phyloP scores from a whole-genome alignment of 2,113 vertebrate genomes.

The Plestiodon gilberti region DNA sequence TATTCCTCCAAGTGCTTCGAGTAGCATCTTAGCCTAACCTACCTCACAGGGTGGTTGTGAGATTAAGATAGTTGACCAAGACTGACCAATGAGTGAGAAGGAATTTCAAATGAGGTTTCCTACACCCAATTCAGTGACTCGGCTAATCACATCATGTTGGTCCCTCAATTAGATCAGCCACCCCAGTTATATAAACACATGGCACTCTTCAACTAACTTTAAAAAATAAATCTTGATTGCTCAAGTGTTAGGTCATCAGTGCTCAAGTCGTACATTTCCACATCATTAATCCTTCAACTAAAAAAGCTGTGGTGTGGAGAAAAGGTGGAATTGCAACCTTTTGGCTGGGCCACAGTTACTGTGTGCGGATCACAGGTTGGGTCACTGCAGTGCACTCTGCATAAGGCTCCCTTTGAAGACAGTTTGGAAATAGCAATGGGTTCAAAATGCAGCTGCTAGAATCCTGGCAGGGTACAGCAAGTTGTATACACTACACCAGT shows the following conservation, averaged over 20 bases:
- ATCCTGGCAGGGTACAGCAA: too few relatives aligned
- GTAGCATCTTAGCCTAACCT: background rate
- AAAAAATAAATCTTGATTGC: background rate
- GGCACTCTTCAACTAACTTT: too few relatives aligned
- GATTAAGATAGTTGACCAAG: background rate
- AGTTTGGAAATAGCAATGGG: too few relatives aligned
- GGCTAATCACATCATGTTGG: background rate
- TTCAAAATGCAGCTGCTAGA: too few relatives aligned
- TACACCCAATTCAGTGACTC: background rate
- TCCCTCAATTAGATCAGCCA: background rate
- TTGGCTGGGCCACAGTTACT: too few relatives aligned
- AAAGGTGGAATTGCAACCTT: background rate
- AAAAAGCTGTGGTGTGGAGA: background rate
- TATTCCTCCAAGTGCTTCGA: background rate
- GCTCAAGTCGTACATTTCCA: conserved; percentile 36
- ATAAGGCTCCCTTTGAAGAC: too few relatives aligned
- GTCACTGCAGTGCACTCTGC: too few relatives aligned
- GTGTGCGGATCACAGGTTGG: too few relatives aligned
- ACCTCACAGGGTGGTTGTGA: background rate
- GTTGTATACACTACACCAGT: too few relatives aligned
- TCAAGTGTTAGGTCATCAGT: background rate
- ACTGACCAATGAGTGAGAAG: background rate
- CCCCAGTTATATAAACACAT: background rate
- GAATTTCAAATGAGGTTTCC: background rate
- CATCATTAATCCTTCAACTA: background rate